Conservation (phyloP, 2,797 vertebrate genomes). For the Ambastaia sidthimunki region DNA sequence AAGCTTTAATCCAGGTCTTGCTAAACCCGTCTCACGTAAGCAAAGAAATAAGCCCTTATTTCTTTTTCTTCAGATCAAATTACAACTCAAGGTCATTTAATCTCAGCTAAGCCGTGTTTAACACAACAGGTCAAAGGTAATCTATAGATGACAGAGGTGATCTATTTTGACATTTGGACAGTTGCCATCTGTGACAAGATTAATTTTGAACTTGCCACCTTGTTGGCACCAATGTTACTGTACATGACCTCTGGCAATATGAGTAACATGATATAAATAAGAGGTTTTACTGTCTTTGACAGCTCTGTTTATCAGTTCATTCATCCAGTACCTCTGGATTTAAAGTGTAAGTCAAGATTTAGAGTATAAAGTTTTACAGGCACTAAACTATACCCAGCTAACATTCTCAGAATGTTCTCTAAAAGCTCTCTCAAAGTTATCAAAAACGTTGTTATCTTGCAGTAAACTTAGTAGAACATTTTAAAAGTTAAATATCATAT, state of each 20-base stretch:
- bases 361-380: constrained; percentile 6
- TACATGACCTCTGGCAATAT: constrained; percentile 24
- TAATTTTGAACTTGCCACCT: constrained; percentile 38
- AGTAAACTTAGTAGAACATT: too few relatives aligned
- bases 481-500: too few relatives aligned
- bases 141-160: constrained; percentile 37
- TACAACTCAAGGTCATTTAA: constrained; percentile 48
- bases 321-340: constrained; percentile 10
- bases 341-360: constrained; percentile 13
- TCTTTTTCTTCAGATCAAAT: constrained; percentile 43
- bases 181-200: constrained; percentile 34
- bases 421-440: too few relatives aligned
- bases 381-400: background rate
- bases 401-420: too few relatives aligned
- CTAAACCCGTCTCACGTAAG: constrained; percentile 7
- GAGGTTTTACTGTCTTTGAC: constrained; percentile 11
- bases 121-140: constrained; percentile 46
- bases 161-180: constrained; percentile 27
- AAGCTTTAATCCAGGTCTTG: constrained; percentile 19
- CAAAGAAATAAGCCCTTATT: constrained; percentile 31
- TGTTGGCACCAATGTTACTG: constrained; percentile 27
- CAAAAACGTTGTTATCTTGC: too few relatives aligned
- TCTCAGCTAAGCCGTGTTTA: constrained; percentile 37
- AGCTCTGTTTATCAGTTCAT: background rate
- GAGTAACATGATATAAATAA: constrained; percentile 20